Conservation (phyloP, 1,140 invertebrate species). For the Triops longicaudatus region DNA sequence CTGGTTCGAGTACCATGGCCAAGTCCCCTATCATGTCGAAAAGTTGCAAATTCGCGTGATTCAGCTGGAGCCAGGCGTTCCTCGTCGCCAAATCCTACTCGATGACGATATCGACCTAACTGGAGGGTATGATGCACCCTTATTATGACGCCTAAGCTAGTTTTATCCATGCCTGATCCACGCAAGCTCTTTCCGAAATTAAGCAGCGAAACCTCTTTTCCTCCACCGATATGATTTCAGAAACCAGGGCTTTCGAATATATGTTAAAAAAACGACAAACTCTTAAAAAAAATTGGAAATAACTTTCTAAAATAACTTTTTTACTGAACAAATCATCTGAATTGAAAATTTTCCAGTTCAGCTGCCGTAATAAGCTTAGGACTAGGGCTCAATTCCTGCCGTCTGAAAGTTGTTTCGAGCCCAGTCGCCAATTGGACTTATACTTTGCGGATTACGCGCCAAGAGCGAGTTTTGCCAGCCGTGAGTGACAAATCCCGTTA, state of each 20-base stretch:
- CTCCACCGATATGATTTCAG: no score
- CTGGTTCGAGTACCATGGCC: background rate
- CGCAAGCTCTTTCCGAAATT: no score
- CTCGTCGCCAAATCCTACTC: background rate
- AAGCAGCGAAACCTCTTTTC: no score
- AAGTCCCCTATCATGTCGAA: background rate
- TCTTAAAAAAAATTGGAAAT: no score
- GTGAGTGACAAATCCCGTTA: background rate
- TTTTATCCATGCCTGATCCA: no score
- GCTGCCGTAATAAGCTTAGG: slow-evolving; percentile 1
- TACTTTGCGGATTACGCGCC: background rate
- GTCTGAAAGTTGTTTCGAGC: background rate
- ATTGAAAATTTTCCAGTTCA: slow-evolving; percentile 9
- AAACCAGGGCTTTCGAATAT: no score
- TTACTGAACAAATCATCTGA: background rate
- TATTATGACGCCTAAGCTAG: no score
- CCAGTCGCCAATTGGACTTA: background rate
- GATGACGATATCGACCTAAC: slow-evolving; percentile 11
- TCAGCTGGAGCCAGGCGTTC: background rate
- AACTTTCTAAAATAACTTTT: no score
- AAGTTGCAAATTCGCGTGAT: slow-evolving; percentile 7
- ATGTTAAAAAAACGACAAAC: no score
- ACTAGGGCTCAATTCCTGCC: background rate
- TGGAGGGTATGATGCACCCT: background rate
- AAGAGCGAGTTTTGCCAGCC: background rate